Base-by-base conservation (phyloP, 37 sponge, comb jelly and placozoan species). In the Crambe crambe region DNA sequence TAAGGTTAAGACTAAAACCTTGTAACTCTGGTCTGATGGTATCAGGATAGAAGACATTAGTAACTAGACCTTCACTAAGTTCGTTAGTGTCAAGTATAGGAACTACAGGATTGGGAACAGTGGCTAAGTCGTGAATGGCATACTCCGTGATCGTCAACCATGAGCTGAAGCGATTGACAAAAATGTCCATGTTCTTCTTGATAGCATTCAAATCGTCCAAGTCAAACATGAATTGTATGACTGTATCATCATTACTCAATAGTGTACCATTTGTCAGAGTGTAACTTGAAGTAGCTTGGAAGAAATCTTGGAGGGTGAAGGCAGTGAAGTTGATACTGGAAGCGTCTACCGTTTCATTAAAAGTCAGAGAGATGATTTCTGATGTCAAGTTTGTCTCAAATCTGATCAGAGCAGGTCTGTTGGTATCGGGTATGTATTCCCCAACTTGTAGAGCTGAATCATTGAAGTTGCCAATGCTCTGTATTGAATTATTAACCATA, bases 231-330 rank as follows among this genome's bases (percentile, higher is more conserved):
- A 96, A 86, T 17, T 54, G 39, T 37, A 96, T 68, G 5, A 90
- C 74, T 0, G 96, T 92, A 70, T 88, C 80, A 79, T 96, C 87
- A 25, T 66, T 75, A 8, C 21, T 42, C 39, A 68, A 90, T 5
- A 60, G 60, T 9, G 25, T 76, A 0, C 93, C 90, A 62, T 56
- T 77, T 47, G 96, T 96, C 31, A 96, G 89, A 29, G 82, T 89
- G 70, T 92, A 96, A 63, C 59, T 51, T 68, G 67, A 82, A 23
- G 81, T 80, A 0, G 71, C 86, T 34, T 90, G 80, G 76, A 96
- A 96, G 87, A 96, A 96, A 74, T 96, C 96, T 78, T 96, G 96
- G n/a, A 96, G 83, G 12, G 85, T 87, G 59, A 92, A 87, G 22
- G 93, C 96, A 65, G 91, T 65, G 74, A 87, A 84, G 61, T 84